Evolutionary conservation across 2,113 vertebrate species (phyloP), one percentile per base, ranked within the genome.

Genomic region (Xiphophorus maculatus): DNA sequence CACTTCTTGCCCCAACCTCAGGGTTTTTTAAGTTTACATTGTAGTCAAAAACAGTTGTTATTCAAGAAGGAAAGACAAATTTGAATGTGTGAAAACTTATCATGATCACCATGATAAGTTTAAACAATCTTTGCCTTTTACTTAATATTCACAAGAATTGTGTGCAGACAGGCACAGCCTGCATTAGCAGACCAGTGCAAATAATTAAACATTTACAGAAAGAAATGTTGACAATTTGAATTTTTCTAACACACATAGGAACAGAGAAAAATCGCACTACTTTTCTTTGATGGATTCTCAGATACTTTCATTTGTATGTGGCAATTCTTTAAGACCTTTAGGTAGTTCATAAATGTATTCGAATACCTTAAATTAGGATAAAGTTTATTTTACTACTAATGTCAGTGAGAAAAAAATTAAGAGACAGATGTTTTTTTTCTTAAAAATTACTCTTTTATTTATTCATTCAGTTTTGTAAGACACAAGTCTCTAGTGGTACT

Each of bases 401-500:
- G 7, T 19, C 15, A 10, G 22, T 54, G 51, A 61, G 5, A 48
- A 29, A 63, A 3, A 30, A 14, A 48, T 30, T 15, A 42, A 10
- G 8, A 54, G 4, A 25, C 17, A 54, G 5, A 2, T 29, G 17
- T 54, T 54, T 6, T 15, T 54, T 54, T 6, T 17, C 48, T 17
- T 30, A 54, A 69, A 54, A 1, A 28, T 6, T 5, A 9, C 5
- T 62, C 9, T 37, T 71, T 62, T 62, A 71, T 71, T 71, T 40
- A 62, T 4, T 29, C n/a, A 62, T 14, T 40, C 5, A 15, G 4
- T 29, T 29, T 25, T 10, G 8, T n/a, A 32, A 48, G 35, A 58
- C 14, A 32, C 35, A 35, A 35, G 35, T 28, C 65, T 77, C 42
- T 72, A 97, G 87, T 95, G 93, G 93, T 96, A 97, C 63, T 94